These are phyloP conservation scores for Falco biarmicus DNA, from an alignment of 2,797 vertebrate genomes.

Conservation along the genomic window DNA sequence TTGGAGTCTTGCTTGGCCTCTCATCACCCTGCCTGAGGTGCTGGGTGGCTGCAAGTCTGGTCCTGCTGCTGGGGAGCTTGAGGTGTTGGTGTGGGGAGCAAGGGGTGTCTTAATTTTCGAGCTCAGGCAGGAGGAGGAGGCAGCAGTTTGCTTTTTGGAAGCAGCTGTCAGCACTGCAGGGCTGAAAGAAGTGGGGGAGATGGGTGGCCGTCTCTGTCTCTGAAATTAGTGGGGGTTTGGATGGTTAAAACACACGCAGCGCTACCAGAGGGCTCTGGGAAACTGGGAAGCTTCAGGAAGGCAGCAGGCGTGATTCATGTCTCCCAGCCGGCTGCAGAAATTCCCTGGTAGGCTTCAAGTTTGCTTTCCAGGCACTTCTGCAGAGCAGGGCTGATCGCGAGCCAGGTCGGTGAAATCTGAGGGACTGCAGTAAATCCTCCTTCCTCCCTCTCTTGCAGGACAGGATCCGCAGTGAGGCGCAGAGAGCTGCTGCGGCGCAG, in stretches of 20 bases:
- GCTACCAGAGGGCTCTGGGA: background rate
- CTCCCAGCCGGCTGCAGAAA: background rate
- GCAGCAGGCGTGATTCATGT: background rate
- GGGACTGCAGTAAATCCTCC: conserved; percentile 20
- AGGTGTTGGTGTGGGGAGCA: background rate
- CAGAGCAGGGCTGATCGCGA: background rate
- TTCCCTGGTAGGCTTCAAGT: background rate
- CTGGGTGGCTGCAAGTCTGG: background rate
- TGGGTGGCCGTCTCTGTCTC: background rate
- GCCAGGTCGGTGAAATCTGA: background rate
- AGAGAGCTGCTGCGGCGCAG: conserved; percentile 5
- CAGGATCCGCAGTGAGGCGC: background rate
- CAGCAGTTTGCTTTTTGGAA: background rate
- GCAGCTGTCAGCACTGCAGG: background rate
- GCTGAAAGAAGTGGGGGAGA: background rate
- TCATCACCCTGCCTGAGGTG: rapidly evolving
- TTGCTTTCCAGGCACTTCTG: conserved; percentile 49
- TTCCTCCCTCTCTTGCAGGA: background rate
- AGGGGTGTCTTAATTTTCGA: rapidly evolving
- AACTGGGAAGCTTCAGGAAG: background rate
- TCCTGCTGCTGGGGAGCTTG: background rate
- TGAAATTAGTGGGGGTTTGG: background rate
- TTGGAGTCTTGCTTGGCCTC: background rate
- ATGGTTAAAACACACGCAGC: rapidly evolving
- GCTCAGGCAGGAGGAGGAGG: background rate